Conservation (phyloP, 2,888 invertebrate species). For the Patella caerulea region DNA sequence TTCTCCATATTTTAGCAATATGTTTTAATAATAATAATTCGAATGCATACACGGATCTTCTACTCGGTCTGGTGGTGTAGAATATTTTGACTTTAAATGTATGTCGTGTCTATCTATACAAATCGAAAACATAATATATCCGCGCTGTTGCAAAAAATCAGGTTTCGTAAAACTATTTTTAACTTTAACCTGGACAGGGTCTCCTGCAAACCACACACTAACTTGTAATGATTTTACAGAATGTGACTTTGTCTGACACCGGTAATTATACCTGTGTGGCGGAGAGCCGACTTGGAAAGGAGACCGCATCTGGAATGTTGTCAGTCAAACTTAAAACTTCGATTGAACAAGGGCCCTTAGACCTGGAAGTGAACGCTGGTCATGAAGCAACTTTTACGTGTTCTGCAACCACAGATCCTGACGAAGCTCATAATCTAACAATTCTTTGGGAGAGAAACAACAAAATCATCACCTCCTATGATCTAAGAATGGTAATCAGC, state of each 20-base stretch:
- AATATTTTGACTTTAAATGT: too few species aligned
- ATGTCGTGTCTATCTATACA: too few species aligned
- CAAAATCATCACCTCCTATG: conserved; percentile 85
- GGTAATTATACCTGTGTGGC: conserved; percentile 95
- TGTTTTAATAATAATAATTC: too few species aligned
- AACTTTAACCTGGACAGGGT: too few species aligned
- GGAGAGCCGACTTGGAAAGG: conserved; percentile 89
- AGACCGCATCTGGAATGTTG: conserved; percentile 84
- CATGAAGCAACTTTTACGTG: conserved; percentile 90
- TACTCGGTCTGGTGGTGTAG: too few species aligned
- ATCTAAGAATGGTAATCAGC: conserved; percentile 68
- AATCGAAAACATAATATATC: too few species aligned
- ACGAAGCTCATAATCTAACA: conserved; percentile 77
- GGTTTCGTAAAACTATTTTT: too few species aligned
- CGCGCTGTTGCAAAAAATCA: too few species aligned
- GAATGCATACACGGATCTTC: too few species aligned
- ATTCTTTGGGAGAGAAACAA: conserved; percentile 92
- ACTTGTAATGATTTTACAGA: conserved; percentile 44
- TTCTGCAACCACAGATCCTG: conserved; percentile 91
- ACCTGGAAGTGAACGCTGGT: conserved; percentile 93
- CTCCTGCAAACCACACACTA: too few species aligned
- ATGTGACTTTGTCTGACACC: conserved; percentile 88
- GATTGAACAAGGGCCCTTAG: conserved; percentile 82
- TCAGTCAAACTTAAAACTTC: conserved; percentile 81
- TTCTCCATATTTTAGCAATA: too few species aligned